phyloP scores from a whole-genome alignment of 2,888 invertebrate genomes.

The Drosophila antonietae region DNA sequence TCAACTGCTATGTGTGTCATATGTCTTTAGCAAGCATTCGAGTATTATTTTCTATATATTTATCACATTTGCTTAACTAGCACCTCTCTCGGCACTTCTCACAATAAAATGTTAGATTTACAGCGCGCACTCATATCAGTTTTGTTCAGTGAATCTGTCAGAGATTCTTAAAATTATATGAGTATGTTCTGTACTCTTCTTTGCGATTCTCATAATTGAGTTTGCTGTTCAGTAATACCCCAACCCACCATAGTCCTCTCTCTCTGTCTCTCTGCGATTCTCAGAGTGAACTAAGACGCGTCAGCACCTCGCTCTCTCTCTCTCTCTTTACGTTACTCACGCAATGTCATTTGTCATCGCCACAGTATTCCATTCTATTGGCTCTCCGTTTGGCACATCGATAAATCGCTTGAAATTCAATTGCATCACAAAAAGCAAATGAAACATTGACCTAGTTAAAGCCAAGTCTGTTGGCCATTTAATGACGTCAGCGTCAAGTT shows the following conservation, averaged over 20 bases:
- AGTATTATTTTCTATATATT: background rate
- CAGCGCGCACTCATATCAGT: no score
- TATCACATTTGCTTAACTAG: background rate
- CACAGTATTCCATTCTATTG: constrained; percentile 17
- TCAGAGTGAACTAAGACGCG: background rate
- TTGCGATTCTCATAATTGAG: background rate
- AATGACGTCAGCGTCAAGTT: constrained; percentile 62
- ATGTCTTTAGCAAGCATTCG: constrained; percentile 13
- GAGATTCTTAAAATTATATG: background rate
- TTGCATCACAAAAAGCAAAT: constrained; percentile 58
- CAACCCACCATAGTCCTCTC: background rate
- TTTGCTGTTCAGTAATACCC: background rate
- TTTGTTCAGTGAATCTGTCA: background rate
- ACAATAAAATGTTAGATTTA: background rate
- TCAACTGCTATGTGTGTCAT: background rate
- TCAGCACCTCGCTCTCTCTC: constrained; percentile 3
- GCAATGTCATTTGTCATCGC: constrained; percentile 12
- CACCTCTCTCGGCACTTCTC: constrained; percentile 6
- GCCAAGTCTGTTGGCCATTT: constrained; percentile 51
- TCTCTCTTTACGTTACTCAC: constrained; percentile 3
- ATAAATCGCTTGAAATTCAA: constrained; percentile 60
- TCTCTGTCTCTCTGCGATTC: background rate
- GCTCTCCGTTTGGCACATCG: constrained; percentile 18
- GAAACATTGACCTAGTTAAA: constrained; percentile 69
- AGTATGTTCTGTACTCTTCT: background rate